These are phyloP conservation scores for Alexandromys oeconomus DNA, from an alignment of 2,797 vertebrate genomes.

Conservation along the genomic window DNA sequence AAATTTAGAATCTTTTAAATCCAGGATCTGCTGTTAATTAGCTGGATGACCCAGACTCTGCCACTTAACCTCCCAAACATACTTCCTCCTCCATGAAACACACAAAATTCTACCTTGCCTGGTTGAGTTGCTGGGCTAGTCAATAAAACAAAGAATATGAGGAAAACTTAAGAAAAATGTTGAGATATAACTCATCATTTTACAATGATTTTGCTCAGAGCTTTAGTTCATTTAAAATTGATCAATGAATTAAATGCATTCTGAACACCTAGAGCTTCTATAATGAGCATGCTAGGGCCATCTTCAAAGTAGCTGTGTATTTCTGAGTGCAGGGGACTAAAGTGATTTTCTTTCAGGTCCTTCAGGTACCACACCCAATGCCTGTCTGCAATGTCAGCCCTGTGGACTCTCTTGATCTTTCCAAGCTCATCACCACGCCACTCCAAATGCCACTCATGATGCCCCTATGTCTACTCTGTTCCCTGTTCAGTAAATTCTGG, in stretches of 20 bases:
- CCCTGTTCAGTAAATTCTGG: neutral
- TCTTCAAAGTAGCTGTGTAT: neutral
- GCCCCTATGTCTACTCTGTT: neutral
- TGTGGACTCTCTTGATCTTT: neutral
- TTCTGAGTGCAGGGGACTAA: neutral
- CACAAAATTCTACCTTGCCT: neutral
- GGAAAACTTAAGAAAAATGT: neutral
- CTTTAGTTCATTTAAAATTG: neutral
- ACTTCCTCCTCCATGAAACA: neutral
- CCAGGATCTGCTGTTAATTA: neutral
- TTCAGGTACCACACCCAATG: too few species aligned
- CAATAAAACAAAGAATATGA: neutral
- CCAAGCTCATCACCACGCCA: neutral
- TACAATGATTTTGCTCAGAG: neutral
- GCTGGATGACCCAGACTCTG: neutral
- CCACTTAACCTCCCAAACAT: neutral
- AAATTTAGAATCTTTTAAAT: constrained; percentile 31
- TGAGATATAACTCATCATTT: neutral
- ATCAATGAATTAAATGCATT: neutral
- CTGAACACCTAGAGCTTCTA: neutral
- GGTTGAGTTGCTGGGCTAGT: neutral
- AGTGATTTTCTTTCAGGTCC: neutral
- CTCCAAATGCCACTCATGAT: neutral
- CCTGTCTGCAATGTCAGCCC: neutral
- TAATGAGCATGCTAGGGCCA: neutral